Evolutionary conservation across 2,888 invertebrate genomes (phyloP).

Genomic region (Polydrusus tereticollis): DNA sequence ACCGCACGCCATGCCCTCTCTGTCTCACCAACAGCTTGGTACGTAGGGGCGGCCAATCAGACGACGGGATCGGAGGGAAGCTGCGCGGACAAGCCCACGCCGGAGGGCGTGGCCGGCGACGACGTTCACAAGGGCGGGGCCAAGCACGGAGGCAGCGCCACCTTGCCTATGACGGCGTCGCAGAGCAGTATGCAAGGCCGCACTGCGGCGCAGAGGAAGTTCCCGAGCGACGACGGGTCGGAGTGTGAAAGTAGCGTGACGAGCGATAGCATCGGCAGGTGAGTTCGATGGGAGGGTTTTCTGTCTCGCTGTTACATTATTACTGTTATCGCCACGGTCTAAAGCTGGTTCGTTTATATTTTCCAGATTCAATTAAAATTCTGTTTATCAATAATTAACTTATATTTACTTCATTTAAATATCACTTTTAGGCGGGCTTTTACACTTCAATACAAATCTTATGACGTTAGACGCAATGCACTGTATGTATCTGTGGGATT

Average conservation of each 20-base stretch:
- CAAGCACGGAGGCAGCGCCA: slow-evolving; percentile 69
- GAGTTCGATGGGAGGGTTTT: slow-evolving; percentile 57
- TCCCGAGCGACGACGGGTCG: slow-evolving; percentile 85
- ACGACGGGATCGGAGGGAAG: slow-evolving; percentile 63
- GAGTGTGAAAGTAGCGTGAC: slow-evolving; percentile 87
- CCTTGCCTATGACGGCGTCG: slow-evolving; percentile 73
- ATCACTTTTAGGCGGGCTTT: no score
- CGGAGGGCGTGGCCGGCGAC: slow-evolving; percentile 66
- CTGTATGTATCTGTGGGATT: no score
- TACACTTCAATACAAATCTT: no score
- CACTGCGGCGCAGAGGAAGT: slow-evolving; percentile 70
- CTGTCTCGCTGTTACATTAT: no score
- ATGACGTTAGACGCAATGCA: no score
- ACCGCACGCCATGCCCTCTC: slow-evolving; percentile 48
- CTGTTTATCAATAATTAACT: no score
- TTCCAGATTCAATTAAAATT: not conserved
- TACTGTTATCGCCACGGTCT: not conserved
- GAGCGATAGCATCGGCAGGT: slow-evolving; percentile 83
- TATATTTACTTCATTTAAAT: no score
- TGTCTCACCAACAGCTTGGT: slow-evolving; percentile 65
- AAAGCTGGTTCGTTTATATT: not conserved
- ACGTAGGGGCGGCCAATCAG: slow-evolving; percentile 64
- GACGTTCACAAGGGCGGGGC: slow-evolving; percentile 65
- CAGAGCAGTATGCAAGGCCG: slow-evolving; percentile 66
- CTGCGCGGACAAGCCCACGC: slow-evolving; percentile 47